phyloP scores from a whole-genome alignment of 2,888 invertebrate species.

The Frankliniella fusca region DNA sequence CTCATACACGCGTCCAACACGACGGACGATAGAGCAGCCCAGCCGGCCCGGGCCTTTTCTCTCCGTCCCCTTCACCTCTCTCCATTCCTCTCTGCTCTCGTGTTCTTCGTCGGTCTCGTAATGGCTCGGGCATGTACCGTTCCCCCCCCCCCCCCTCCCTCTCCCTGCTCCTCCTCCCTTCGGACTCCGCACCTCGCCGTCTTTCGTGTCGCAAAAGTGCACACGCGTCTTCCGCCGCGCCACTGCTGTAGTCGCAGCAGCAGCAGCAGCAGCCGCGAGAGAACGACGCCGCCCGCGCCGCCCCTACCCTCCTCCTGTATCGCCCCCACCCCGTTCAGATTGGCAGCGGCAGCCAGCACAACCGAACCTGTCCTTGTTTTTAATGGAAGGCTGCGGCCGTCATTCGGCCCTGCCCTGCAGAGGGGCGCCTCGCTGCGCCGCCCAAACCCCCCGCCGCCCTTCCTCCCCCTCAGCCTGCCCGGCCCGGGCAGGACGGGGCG shows the following conservation, averaged over 20 bases:
- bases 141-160: neutral
- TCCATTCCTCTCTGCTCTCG: neutral
- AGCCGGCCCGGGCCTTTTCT: too few relatives aligned
- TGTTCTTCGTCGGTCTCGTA: neutral
- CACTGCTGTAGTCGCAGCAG: neutral
- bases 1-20: too few relatives aligned
- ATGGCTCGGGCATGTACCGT: constrained; percentile 3
- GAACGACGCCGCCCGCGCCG: too few relatives aligned
- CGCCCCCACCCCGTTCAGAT: neutral
- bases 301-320: neutral
- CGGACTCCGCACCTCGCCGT: neutral
- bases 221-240: neutral
- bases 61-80: too few relatives aligned
- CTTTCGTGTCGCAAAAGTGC: neutral
- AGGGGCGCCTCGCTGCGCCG: neutral
- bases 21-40: too few relatives aligned
- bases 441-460: neutral
- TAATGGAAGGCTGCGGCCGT: constrained; percentile 18
- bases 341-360: neutral
- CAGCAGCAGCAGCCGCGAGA: too few relatives aligned
- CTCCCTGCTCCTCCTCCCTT: neutral
- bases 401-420: neutral
- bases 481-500: neutral
- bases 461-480: neutral
- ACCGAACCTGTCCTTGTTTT: constrained; percentile 19